phyloP scores from a whole-genome alignment of 2,113 vertebrate species.

The Boleophthalmus pectinirostris region DNA sequence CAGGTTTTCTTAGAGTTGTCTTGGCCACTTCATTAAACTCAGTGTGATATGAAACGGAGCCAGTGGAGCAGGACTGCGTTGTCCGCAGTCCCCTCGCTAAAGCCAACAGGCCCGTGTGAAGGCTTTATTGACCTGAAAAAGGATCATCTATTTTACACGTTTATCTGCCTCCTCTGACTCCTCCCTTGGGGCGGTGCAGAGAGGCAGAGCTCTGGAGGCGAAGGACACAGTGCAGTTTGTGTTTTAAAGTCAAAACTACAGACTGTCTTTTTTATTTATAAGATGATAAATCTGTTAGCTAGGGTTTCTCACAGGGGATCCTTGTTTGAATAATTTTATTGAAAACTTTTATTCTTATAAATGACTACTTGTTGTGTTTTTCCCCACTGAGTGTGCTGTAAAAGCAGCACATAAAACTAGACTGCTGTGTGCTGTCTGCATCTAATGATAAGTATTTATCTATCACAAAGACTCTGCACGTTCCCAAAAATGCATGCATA shows the following conservation, averaged over 20 bases:
- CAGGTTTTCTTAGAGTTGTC: constrained; percentile 28
- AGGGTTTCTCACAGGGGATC: background rate
- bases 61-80: constrained; percentile 42
- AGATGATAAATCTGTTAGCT: background rate
- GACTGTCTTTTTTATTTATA: background rate
- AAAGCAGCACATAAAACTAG: too few species aligned
- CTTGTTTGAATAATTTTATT: too few species aligned
- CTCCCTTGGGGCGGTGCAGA: background rate
- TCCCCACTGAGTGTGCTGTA: too few species aligned
- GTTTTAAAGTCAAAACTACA: background rate
- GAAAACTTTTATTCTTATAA: too few species aligned
- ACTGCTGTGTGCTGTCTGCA: too few species aligned
- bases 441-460: too few species aligned
- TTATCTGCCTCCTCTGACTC: background rate
- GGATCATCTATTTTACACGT: constrained; percentile 14
- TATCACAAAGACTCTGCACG: too few species aligned
- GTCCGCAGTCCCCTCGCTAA: constrained; percentile 27
- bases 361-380: too few species aligned
- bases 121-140: constrained; percentile 13
- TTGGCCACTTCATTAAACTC: constrained; percentile 39
- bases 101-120: constrained; percentile 22
- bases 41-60: constrained; percentile 42
- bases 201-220: constrained; percentile 1
- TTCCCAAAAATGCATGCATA: too few species aligned
- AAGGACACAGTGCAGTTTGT: background rate